phyloP scores from a whole-genome alignment of 2,113 vertebrate genomes.

The Puma concolor region DNA sequence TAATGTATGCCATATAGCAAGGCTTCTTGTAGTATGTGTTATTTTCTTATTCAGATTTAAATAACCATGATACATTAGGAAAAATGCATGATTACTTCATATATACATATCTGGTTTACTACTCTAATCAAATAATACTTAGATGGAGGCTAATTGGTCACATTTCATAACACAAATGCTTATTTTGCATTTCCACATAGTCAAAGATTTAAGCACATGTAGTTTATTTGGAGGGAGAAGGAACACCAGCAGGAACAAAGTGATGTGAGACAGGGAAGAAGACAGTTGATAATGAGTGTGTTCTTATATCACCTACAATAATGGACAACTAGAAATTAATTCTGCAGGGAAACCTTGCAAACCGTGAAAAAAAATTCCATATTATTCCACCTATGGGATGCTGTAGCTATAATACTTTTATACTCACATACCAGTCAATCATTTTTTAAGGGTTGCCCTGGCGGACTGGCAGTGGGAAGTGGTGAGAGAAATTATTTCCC shows the following conservation, averaged over 20 bases:
- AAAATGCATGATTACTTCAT: neutral
- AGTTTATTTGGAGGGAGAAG: neutral
- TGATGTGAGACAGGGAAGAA: neutral
- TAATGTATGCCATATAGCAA: neutral
- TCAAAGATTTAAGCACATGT: neutral
- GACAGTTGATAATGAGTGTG: neutral
- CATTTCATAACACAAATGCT: neutral
- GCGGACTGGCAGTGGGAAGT: neutral
- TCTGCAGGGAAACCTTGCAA: neutral
- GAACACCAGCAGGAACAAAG: neutral
- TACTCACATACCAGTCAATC: neutral
- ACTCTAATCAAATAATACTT: slow-evolving; percentile 25
- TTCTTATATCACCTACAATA: neutral
- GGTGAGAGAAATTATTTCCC: neutral
- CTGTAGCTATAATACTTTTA: neutral
- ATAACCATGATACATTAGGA: neutral
- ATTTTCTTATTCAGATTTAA: neutral
- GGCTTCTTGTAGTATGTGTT: neutral
- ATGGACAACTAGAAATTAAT: neutral
- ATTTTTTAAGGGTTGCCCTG: neutral
- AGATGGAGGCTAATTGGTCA: neutral
- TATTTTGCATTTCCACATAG: neutral
- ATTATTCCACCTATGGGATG: neutral
- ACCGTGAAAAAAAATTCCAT: neutral
- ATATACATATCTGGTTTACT: neutral